Conservation (phyloP, 2,113 vertebrate genomes). For the Phaethornis superciliosus region DNA sequence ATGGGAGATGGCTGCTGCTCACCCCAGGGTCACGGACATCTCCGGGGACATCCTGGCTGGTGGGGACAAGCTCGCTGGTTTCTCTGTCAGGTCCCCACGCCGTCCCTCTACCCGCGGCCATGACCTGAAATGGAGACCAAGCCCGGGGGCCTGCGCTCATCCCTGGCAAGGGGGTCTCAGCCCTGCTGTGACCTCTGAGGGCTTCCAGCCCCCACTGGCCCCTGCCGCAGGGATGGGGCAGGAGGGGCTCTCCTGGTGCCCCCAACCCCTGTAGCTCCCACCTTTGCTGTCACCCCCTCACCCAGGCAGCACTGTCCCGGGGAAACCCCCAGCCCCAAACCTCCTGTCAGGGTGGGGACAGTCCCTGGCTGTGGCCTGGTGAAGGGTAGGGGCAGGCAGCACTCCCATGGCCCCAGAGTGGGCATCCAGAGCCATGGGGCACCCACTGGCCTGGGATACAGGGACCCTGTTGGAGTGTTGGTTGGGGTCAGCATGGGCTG, state of each 20-base stretch:
- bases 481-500: neutral
- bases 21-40: neutral
- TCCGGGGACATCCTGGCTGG: neutral
- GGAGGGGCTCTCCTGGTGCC: neutral
- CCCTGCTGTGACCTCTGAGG: neutral
- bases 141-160: fast-evolving
- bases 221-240: fast-evolving
- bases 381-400: neutral
- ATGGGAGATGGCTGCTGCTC: neutral
- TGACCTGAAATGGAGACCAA: neutral
- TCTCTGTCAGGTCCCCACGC: neutral
- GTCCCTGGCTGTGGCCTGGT: neutral
- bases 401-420: neutral
- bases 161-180: too few relatives aligned
- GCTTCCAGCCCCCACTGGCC: fast-evolving
- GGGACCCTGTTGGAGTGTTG: neutral
- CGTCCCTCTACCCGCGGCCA: fast-evolving
- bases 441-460: neutral
- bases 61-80: neutral
- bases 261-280: neutral
- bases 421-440: neutral
- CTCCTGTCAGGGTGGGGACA: too few relatives aligned
- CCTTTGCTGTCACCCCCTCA: neutral
- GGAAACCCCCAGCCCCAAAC: neutral
- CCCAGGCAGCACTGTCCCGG: neutral